Percentiles rank a stretch among this genome's conserved stretches.
These are phyloP conservation scores for Zophobas morio DNA, from an alignment of 1,140 invertebrate species.

Conservation along the genomic window DNA sequence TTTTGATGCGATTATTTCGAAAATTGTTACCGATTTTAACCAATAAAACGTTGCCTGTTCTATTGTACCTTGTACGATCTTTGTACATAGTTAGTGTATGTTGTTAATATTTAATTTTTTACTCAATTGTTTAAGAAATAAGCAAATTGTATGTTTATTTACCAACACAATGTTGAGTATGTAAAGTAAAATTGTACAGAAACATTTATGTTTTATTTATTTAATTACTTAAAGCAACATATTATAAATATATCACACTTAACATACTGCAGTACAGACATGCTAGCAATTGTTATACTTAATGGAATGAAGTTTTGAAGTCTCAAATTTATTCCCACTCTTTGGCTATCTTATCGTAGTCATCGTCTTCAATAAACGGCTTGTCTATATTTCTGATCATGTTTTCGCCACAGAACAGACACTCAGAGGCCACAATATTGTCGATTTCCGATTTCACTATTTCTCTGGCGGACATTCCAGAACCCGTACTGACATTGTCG, in stretches of 20 bases:
- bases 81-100: conserved; percentile 54
- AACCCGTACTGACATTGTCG: conserved; percentile 71
- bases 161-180: conserved; percentile 50
- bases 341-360: conserved; percentile 85
- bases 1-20: conserved; percentile 21
- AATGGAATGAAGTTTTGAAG: no score
- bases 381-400: conserved; percentile 92
- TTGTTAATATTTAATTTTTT: conserved; percentile 54
- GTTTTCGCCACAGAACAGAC: conserved; percentile 92
- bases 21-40: conserved; percentile 53
- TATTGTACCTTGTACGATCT: conserved; percentile 51
- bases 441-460: conserved; percentile 88
- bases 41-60: conserved; percentile 54
- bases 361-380: conserved; percentile 86
- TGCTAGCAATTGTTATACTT: background rate
- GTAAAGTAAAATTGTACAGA: conserved; percentile 36
- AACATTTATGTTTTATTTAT: background rate
- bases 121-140: conserved; percentile 54
- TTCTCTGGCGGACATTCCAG: conserved; percentile 76
- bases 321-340: conserved; percentile 80
- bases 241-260: conserved; percentile 11
- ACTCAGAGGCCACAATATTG: conserved; percentile 91
- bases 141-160: conserved; percentile 51
- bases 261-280: background rate
- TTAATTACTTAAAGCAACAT: background rate